Evolutionary conservation across 2,888 invertebrate genomes (phyloP), one percentile per base, ranked within the genome.

Genomic region (Luperina testacea): DNA sequence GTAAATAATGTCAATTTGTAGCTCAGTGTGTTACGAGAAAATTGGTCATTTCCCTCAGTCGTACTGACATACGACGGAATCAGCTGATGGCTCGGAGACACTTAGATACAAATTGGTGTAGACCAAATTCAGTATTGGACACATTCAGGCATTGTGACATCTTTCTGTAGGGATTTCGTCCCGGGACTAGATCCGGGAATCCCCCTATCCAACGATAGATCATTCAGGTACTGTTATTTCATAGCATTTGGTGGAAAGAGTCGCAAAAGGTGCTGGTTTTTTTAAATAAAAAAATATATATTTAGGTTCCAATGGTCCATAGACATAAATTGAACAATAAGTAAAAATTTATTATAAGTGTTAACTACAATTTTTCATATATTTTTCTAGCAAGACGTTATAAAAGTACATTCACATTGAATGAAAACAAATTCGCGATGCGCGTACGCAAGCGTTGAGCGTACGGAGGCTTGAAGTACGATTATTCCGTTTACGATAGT

Each of bases 1-100:
- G 79, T 84, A 72, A 84, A 84, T 88, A 88, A 84, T 84, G 84
- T 69, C 84, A 82, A 88, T 88, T 86, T 84, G 64, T n/a, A 15
- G 27, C n/a, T 65, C 53, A 72, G 48, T 59, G 63, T 45, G 17
- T 65, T 73, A 17, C 64, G 42, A 70, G 51, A 70, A 75, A 72
- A 88, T 84, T 84, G 81, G 17, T 64, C 42, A 77, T 84, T 88
- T 86, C 87, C 87, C 78, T 78, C 20, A 38, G 51, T 5, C 11
- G 0, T 77, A 27, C 15, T 74, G 65, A 27, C 17, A 17, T 32
- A 27, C 24, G 11, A 24, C 65, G 64, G 67, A 53, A 85, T 38
- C 82, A 75, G 67, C 45, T 82, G 71, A 68, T 78, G 51, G 24
- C 57, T 57, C 15, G 20, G 32, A 9, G 38, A 72, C 61, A 70